Percentiles rank a stretch among this genome's conserved stretches.
These are phyloP conservation scores for Opisthocomus hoazin DNA, from an alignment of 2,113 vertebrate genomes.

Conservation along the genomic window DNA sequence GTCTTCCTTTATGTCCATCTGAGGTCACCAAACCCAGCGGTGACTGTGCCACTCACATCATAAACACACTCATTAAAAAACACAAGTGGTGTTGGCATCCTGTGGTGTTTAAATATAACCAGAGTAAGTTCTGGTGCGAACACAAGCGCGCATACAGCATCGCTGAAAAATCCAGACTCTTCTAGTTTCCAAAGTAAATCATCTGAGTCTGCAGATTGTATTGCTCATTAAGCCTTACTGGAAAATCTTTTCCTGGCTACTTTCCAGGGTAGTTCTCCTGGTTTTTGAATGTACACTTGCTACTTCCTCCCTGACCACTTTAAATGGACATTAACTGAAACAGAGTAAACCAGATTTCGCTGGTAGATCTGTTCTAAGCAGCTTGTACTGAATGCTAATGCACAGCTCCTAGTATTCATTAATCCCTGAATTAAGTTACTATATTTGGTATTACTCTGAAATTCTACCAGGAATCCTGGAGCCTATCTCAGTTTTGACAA, in stretches of 20 bases:
- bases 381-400: constrained; percentile 4
- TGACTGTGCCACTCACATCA: not conserved
- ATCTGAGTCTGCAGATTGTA: not conserved
- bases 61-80: not conserved
- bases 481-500: not conserved
- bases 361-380: constrained; percentile 38
- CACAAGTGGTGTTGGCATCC: not conserved
- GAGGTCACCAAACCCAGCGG: not conserved
- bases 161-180: not conserved
- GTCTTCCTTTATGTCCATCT: not conserved
- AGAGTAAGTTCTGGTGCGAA: not conserved
- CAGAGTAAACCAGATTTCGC: constrained; percentile 38
- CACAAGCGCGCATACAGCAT: not conserved
- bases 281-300: not conserved
- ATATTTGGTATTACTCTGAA: not conserved
- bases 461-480: not conserved
- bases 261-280: not conserved
- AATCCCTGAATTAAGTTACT: not conserved
- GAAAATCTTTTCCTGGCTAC: not conserved
- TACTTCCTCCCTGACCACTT: not conserved
- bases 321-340: constrained; percentile 26
- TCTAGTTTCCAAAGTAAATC: not conserved
- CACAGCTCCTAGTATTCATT: constrained; percentile 7
- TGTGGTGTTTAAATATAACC: not conserved
- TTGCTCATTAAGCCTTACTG: not conserved